These are phyloP conservation scores for Bufotes viridis DNA, from an alignment of 2,797 vertebrate species.

Conservation along the genomic window DNA sequence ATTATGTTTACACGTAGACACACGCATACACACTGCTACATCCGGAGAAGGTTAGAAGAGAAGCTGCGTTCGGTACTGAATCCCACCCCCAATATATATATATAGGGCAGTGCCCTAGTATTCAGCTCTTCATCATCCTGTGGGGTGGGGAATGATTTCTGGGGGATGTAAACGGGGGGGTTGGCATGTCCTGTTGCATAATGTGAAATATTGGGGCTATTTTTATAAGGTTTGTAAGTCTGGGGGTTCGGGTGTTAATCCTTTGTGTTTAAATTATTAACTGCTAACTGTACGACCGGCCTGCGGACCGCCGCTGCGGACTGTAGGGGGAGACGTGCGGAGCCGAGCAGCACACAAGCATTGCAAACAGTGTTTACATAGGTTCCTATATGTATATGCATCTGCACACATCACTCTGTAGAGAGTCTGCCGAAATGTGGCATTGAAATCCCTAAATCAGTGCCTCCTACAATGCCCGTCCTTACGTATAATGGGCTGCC, in stretches of 20 bases:
- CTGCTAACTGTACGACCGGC: slow-evolving; percentile 59
- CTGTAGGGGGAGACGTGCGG: slow-evolving; percentile 11
- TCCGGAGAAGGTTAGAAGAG: slow-evolving; percentile 20
- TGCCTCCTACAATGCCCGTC: neutral
- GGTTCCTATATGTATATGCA: slow-evolving; percentile 23
- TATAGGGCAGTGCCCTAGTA: slow-evolving; percentile 58
- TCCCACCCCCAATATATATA: neutral
- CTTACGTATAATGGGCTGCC: too few relatives aligned
- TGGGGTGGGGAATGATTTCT: slow-evolving; percentile 36
- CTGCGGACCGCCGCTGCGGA: slow-evolving; percentile 44
- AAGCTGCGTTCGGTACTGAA: slow-evolving; percentile 29
- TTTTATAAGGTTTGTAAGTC: slow-evolving; percentile 63
- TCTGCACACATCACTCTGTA: slow-evolving; percentile 48
- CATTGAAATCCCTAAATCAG: neutral
- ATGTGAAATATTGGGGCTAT: slow-evolving; percentile 63
- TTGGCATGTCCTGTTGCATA: slow-evolving; percentile 62
- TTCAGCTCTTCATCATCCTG: slow-evolving; percentile 50
- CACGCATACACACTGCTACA: slow-evolving; percentile 37
- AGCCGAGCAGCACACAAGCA: slow-evolving; percentile 41
- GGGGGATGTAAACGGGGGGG: slow-evolving; percentile 47
- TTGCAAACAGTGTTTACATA: slow-evolving; percentile 48
- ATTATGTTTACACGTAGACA: slow-evolving; percentile 57
- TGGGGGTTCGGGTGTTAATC: slow-evolving; percentile 52
- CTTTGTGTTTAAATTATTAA: slow-evolving; percentile 64
- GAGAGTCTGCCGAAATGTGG: neutral